Evolutionary conservation across 1,140 invertebrate genomes (phyloP), one percentile per base, ranked within the genome.

Genomic region (Zophobas atratus): DNA sequence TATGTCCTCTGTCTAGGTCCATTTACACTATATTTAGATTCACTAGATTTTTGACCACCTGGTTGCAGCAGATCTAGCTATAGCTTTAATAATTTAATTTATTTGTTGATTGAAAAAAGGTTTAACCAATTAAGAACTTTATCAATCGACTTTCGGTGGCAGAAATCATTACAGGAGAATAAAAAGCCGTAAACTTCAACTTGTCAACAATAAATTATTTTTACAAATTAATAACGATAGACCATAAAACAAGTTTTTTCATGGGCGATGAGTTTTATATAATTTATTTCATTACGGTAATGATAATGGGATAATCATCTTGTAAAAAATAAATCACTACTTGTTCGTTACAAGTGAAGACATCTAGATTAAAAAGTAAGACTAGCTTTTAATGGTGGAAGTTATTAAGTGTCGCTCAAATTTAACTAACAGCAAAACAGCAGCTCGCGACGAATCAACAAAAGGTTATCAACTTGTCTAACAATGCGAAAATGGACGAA

Each of bases 401-500:
- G 20, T 20, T 20, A 20, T 20, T 46, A 46, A 46, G 43, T 4
- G 43, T 46, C 3, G 43, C 6, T 46, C 3, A 46, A 46, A 46
- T 46, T 4, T 46, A 46, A 46, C 20, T 20, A 51, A 20, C n/a
- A 6, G n/a, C n/a, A 20, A 51, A 4, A 51, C 49, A 51, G 2
- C n/a, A 20, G 6, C 20, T 20, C 20, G 20, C 49, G n/a, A 6
- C n/a, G 20, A 20, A 51, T 51, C 20, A 51, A 51, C 2, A 51
- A 51, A 51, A 51, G 20, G 20, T 2, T 6, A 51, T 4, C n/a
- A 51, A 51, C 49, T 51, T 20, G 49, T 51, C 49, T 2, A 67
- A 67, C 60, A 67, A 67, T 67, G 60, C 33, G n/a, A 2, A 32
- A 46, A 67, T 67, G 60, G 60, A 67, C 60, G 39, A 67, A 67